phyloP scores from a whole-genome alignment of 2,797 vertebrate genomes.

The Sus cebifrons region DNA sequence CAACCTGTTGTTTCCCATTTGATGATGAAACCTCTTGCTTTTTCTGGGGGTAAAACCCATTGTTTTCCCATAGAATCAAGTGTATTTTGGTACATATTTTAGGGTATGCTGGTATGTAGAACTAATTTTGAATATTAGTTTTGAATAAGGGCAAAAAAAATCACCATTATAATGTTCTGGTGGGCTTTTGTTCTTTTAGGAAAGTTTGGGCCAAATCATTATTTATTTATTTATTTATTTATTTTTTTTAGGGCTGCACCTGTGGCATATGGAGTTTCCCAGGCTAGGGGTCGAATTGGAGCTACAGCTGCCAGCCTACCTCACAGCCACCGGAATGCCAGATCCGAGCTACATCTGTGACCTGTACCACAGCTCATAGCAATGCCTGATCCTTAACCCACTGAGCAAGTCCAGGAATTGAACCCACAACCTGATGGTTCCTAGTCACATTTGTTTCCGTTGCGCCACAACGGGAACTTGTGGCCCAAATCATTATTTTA shows the following conservation, averaged over 20 bases:
- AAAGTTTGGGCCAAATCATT: background rate
- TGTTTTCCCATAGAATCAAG: background rate
- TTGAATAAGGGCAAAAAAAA: background rate
- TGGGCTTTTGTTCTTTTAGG: background rate
- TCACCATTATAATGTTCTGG: background rate
- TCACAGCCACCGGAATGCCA: no score
- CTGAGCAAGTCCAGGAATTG: accelerated
- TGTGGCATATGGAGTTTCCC: no score
- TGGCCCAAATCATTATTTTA: conserved; percentile 20
- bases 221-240: background rate
- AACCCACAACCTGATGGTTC: no score
- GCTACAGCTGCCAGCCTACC: no score
- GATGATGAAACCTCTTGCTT: background rate
- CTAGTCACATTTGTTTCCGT: no score
- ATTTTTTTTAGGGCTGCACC: no score
- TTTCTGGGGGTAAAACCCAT: background rate
- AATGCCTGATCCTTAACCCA: no score
- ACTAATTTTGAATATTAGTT: conserved; percentile 43
- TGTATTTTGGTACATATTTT: background rate
- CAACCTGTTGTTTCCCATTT: background rate
- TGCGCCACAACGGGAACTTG: background rate
- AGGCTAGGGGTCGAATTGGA: no score
- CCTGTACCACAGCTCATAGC: no score
- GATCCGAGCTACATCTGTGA: no score
- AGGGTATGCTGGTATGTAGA: background rate